Evolutionary conservation across 2,113 vertebrate genomes (phyloP).

Genomic region (Cololabis saira): DNA sequence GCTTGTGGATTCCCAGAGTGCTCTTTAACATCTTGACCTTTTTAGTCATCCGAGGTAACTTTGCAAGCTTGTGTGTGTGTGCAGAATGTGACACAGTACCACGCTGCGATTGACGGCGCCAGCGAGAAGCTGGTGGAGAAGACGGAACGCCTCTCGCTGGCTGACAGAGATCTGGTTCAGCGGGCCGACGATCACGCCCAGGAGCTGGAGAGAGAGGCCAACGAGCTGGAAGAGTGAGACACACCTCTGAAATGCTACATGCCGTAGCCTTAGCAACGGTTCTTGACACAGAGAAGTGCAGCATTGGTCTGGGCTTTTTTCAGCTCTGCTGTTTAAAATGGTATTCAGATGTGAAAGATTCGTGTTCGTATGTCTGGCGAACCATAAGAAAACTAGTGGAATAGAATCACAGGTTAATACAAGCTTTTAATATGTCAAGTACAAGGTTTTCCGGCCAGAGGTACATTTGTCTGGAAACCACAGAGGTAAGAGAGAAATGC

Average conservation of each 20-base stretch:
- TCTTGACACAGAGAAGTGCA: too few relatives aligned
- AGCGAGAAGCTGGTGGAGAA: slow-evolving; percentile 83
- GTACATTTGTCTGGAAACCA: too few relatives aligned
- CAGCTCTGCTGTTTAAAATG: too few relatives aligned
- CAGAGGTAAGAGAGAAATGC: too few relatives aligned
- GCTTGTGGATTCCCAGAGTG: neutral
- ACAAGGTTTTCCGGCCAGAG: too few relatives aligned
- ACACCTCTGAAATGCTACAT: neutral
- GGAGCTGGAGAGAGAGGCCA: slow-evolving; percentile 84
- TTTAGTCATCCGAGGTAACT: neutral
- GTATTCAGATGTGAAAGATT: too few relatives aligned
- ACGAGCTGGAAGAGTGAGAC: slow-evolving; percentile 85
- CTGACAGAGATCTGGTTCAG: slow-evolving; percentile 86
- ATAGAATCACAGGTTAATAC: too few relatives aligned
- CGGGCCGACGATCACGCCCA: slow-evolving; percentile 84
- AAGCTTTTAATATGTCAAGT: too few relatives aligned
- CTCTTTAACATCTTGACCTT: slow-evolving; percentile 17
- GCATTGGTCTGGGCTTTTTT: too few relatives aligned
- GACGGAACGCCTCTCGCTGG: slow-evolving; percentile 84
- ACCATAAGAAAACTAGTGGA: too few relatives aligned
- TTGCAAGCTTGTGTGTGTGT: neutral
- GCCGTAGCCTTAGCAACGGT: neutral
- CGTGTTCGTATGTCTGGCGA: too few relatives aligned
- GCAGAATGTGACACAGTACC: slow-evolving; percentile 89
- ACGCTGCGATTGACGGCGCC: slow-evolving; percentile 93